These are phyloP conservation scores for Siniperca chuatsi DNA, from an alignment of 2,113 vertebrate species.

Conservation along the genomic window DNA sequence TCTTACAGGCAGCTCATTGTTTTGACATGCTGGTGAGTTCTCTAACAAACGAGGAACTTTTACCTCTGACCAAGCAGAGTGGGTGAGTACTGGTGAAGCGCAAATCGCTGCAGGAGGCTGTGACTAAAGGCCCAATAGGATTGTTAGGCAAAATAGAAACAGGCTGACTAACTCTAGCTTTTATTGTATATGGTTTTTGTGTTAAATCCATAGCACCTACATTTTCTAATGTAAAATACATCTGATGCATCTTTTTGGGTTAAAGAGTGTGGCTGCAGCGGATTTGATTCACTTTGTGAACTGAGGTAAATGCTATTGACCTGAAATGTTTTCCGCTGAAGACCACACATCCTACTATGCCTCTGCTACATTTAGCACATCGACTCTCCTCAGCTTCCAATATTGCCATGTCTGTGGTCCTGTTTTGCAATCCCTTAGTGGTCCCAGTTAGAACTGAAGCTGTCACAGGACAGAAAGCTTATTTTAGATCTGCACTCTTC, in stretches of 20 bases:
- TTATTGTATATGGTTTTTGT: not conserved
- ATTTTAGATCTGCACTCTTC: conserved; percentile 43
- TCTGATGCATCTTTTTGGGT: not conserved
- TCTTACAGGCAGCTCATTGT: conserved; percentile 65
- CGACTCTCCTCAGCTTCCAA: conserved; percentile 21
- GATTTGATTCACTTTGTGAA: conserved; percentile 19
- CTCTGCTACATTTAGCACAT: conserved; percentile 63
- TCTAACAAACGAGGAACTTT: conserved; percentile 60
- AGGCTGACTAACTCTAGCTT: conserved; percentile 39
- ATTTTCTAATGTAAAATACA: not conserved
- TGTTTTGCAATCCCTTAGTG: conserved; percentile 54
- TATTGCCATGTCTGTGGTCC: conserved; percentile 17
- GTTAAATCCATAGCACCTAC: not conserved
- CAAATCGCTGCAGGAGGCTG: conserved; percentile 32
- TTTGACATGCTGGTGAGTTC: conserved; percentile 76
- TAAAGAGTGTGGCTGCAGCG: not conserved
- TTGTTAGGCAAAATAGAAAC: conserved; percentile 43
- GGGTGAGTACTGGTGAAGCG: conserved; percentile 49
- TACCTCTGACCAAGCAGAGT: conserved; percentile 62
- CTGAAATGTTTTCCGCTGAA: conserved; percentile 48
- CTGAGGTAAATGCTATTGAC: conserved; percentile 48
- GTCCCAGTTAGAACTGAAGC: conserved; percentile 56
- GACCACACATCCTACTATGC: conserved; percentile 39
- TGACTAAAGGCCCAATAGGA: conserved; percentile 49
- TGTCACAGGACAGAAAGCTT: conserved; percentile 28